Conservation (phyloP, 2,888 invertebrate species). For the Ctenicera cuprea region DNA sequence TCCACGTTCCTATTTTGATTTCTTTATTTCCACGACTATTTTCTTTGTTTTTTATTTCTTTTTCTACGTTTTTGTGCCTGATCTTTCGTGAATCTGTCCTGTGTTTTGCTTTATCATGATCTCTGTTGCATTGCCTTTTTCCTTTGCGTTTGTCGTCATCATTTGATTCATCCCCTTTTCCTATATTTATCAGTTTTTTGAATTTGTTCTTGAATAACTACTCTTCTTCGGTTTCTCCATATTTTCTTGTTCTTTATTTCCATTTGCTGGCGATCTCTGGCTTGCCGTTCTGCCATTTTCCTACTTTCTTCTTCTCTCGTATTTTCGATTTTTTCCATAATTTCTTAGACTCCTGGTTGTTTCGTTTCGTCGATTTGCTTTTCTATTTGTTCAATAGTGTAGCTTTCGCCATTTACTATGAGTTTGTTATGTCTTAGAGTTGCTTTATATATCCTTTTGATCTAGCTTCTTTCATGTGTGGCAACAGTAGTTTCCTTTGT, state of each 20-base stretch:
- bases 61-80: slow-evolving; percentile 4
- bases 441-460: slow-evolving; percentile 2
- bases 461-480: slow-evolving; percentile 35
- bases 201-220: background rate
- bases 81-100: background rate
- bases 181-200: slow-evolving; percentile 23
- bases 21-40: slow-evolving; percentile 14
- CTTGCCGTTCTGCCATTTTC: slow-evolving; percentile 8
- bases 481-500: slow-evolving; percentile 28
- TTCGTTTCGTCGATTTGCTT: background rate
- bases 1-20: slow-evolving; percentile 16
- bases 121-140: slow-evolving; percentile 30
- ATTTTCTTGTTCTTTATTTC: slow-evolving; percentile 1
- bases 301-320: slow-evolving; percentile 10
- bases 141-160: slow-evolving; percentile 26
- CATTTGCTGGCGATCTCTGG: slow-evolving; percentile 24
- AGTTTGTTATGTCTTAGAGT: slow-evolving; percentile 8
- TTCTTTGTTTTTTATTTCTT: slow-evolving; percentile 27
- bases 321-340: slow-evolving; percentile 3
- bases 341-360: background rate
- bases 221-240: slow-evolving; percentile 23
- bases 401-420: slow-evolving; percentile 16
- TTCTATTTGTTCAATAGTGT: slow-evolving; percentile 21
- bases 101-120: background rate
- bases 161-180: slow-evolving; percentile 23